Percentiles rank a stretch among this genome's conserved stretches.
Conservation (phyloP, 2,797 vertebrate species). For the Gambelia wislizenii region DNA sequence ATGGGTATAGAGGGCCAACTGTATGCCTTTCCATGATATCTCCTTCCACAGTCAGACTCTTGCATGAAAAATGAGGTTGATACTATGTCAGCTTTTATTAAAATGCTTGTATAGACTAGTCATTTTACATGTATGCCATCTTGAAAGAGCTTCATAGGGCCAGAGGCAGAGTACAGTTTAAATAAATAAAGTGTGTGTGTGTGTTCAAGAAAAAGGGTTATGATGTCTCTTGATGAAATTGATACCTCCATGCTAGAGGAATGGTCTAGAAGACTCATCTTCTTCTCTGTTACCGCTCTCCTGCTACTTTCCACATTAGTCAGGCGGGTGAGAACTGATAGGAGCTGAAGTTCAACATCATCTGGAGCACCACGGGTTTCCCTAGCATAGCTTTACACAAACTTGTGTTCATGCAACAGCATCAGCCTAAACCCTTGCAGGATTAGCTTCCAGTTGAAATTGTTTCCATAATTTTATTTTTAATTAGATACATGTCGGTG, state of each 20-base stretch:
- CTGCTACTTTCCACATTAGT: too few relatives aligned
- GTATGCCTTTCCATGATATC: not conserved
- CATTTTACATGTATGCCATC: not conserved
- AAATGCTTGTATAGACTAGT: not conserved
- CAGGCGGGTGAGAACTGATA: not conserved
- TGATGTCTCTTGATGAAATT: too few relatives aligned
- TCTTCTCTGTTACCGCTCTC: too few relatives aligned
- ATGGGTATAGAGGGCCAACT: too few relatives aligned
- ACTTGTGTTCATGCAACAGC: not conserved
- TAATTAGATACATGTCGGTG: not conserved
- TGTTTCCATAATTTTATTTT: conserved; percentile 13
- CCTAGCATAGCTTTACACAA: not conserved
- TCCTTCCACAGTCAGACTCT: not conserved
- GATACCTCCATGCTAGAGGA: too few relatives aligned
- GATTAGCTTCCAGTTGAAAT: not conserved
- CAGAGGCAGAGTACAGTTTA: not conserved
- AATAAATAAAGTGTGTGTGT: not conserved
- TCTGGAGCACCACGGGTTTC: not conserved
- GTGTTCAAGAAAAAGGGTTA: not conserved
- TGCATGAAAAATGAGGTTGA: not conserved
- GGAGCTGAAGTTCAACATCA: not conserved
- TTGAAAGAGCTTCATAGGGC: not conserved
- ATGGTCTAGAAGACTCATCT: too few relatives aligned
- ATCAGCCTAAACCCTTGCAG: not conserved
- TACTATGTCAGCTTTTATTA: not conserved